phyloP scores from a whole-genome alignment of 2,888 invertebrate species.

The Eledone cirrhosa region DNA sequence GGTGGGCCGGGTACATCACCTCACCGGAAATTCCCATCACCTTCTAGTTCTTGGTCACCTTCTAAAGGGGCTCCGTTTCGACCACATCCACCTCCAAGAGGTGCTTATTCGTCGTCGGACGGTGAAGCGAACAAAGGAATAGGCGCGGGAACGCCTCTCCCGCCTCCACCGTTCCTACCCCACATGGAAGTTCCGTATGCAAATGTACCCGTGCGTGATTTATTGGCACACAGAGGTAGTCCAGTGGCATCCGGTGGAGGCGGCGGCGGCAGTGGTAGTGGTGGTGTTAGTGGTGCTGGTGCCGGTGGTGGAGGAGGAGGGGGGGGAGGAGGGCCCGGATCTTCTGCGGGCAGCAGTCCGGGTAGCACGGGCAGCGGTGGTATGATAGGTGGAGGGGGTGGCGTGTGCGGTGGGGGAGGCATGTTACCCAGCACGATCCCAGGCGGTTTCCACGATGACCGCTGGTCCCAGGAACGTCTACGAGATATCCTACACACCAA shows the following conservation, averaged over 20 bases:
- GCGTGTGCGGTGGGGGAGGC: constrained; percentile 14
- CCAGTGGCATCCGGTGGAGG: constrained; percentile 4
- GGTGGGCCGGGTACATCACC: constrained; percentile 12
- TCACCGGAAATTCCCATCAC: constrained; percentile 9
- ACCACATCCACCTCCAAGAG: constrained; percentile 22
- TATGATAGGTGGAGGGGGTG: neutral
- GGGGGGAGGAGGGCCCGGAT: neutral
- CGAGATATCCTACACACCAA: constrained; percentile 58
- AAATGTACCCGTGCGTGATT: constrained; percentile 17
- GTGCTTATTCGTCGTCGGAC: neutral
- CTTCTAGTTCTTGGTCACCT: constrained; percentile 23
- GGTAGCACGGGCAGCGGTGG: constrained; percentile 31
- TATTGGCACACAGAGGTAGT: constrained; percentile 16
- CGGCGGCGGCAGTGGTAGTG: neutral
- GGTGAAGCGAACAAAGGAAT: constrained; percentile 7
- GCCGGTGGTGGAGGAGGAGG: constrained; percentile 1
- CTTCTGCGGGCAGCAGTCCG: constrained; percentile 3
- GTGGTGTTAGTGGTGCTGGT: constrained; percentile 3
- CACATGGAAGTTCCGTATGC: constrained; percentile 28
- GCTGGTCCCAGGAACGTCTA: constrained; percentile 53
- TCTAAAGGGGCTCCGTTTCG: constrained; percentile 20
- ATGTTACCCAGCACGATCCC: neutral
- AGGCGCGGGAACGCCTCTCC: constrained; percentile 15
- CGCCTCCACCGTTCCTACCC: constrained; percentile 16
- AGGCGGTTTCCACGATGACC: constrained; percentile 43